These are phyloP conservation scores for Catharus minimus DNA, from an alignment of 2,113 vertebrate species.

Conservation along the genomic window DNA sequence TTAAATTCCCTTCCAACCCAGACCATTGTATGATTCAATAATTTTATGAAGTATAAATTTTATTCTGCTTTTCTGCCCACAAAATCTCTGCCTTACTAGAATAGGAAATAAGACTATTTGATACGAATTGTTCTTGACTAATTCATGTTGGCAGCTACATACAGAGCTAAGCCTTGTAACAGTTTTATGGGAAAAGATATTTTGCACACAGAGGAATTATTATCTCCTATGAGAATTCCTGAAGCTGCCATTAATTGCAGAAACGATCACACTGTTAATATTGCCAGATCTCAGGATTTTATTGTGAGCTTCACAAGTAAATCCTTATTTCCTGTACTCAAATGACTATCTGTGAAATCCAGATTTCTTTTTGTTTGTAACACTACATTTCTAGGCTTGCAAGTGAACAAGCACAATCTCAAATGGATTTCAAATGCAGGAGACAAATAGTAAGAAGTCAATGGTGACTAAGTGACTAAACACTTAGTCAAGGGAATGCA, in stretches of 20 bases:
- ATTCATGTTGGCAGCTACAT: not conserved
- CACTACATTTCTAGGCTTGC: not conserved
- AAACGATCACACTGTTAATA: not conserved
- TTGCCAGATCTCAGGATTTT: not conserved
- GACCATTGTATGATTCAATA: not conserved
- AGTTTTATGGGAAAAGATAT: not conserved
- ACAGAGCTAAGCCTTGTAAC: not conserved
- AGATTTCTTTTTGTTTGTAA: not conserved
- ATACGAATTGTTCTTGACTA: not conserved
- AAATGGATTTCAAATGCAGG: not conserved
- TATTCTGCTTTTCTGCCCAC: not conserved
- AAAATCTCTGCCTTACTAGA: not conserved
- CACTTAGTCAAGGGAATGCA: not conserved
- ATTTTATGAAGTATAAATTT: not conserved
- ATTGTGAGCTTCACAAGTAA: not conserved
- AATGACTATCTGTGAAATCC: not conserved
- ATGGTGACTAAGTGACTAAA: not conserved
- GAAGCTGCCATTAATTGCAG: slow-evolving; percentile 10
- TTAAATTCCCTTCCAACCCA: not conserved
- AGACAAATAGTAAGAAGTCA: not conserved
- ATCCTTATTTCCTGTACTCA: not conserved
- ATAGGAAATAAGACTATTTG: not conserved
- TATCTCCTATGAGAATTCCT: not conserved
- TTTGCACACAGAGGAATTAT: not conserved
- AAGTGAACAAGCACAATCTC: not conserved